phyloP scores from a whole-genome alignment of 2,888 invertebrate genomes.

The Aplocera efformata region DNA sequence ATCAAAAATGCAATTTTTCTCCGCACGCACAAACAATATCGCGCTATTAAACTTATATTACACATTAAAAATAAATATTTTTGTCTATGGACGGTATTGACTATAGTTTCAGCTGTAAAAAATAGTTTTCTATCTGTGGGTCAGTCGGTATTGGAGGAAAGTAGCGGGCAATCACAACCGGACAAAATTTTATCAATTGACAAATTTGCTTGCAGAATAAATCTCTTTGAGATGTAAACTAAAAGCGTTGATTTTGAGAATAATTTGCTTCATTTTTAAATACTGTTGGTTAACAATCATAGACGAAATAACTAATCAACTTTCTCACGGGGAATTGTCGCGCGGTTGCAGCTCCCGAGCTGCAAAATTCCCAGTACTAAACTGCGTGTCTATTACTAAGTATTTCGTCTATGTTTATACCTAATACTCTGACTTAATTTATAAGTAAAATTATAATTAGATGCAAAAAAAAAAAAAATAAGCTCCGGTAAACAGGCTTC shows the following conservation, averaged over 20 bases:
- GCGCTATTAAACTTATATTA: constrained; percentile 35
- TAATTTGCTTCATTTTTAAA: constrained; percentile 17
- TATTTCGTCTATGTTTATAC: too few relatives aligned
- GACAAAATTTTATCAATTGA: constrained; percentile 38
- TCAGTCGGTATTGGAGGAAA: constrained; percentile 30
- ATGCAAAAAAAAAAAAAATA: too few relatives aligned
- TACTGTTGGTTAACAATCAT: too few relatives aligned
- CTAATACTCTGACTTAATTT: neutral
- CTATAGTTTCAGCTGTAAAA: constrained; percentile 59
- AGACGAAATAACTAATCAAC: too few relatives aligned
- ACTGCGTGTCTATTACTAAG: too few relatives aligned
- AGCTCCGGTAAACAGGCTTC: neutral
- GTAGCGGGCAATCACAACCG: constrained; percentile 40
- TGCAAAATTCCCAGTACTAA: too few relatives aligned
- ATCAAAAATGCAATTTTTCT: neutral
- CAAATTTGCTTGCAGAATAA: constrained; percentile 27
- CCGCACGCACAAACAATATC: constrained; percentile 11
- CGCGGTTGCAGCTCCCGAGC: too few relatives aligned
- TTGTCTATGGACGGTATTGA: constrained; percentile 74
- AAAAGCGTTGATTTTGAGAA: constrained; percentile 8
- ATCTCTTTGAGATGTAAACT: constrained; percentile 34
- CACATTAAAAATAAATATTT: constrained; percentile 68
- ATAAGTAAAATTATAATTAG: too few relatives aligned
- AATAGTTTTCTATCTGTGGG: constrained; percentile 58
- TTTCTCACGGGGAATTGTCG: too few relatives aligned